phyloP scores from a whole-genome alignment of 1,140 invertebrate genomes.

The Rhopalosiphum padi region DNA sequence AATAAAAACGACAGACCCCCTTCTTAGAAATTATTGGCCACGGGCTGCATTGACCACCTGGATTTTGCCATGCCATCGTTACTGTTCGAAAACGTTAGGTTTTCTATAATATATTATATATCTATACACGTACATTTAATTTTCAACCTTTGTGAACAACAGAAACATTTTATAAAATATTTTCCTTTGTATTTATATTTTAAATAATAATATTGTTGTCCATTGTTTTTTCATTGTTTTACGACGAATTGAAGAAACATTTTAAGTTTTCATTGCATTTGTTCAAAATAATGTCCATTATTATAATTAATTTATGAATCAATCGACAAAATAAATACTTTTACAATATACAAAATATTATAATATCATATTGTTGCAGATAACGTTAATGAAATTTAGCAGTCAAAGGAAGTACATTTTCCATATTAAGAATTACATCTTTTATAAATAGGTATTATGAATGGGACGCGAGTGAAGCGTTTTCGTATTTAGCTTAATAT shows the following conservation, averaged over 20 bases:
- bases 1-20: background rate
- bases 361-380: background rate
- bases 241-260: background rate
- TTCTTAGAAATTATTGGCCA: background rate
- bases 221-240: background rate
- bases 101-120: background rate
- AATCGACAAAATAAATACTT: background rate
- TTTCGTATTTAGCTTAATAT: background rate
- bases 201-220: background rate
- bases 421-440: background rate
- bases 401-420: background rate
- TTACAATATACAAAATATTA: background rate
- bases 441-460: background rate
- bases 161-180: background rate
- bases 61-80: background rate
- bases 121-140: background rate
- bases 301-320: background rate
- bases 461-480: background rate
- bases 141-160: background rate
- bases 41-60: background rate
- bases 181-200: background rate
- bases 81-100: background rate
- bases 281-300: background rate
- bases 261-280: background rate
- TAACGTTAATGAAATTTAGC: background rate